Percentiles rank a stretch among this genome's conserved stretches.
Evolutionary conservation across 2,888 invertebrate species (phyloP).

Genomic region (Fissipunctia ypsillon): DNA sequence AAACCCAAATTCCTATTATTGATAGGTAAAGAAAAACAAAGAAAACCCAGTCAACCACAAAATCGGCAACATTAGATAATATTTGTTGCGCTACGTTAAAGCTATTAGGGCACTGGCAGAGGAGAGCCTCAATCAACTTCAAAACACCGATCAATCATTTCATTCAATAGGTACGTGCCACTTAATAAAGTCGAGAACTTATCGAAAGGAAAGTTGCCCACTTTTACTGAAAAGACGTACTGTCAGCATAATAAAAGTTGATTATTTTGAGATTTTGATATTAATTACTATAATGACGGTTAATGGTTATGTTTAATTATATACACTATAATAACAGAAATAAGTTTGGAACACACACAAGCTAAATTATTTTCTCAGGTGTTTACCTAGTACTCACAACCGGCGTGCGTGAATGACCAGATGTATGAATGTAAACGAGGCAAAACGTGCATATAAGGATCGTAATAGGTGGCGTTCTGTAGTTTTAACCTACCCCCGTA

Average conservation of each 20-base stretch:
- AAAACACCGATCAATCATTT: constrained; percentile 59
- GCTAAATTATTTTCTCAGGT: neutral
- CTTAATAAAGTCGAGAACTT: constrained; percentile 51
- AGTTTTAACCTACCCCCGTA: neutral
- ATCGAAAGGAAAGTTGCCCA: constrained; percentile 41
- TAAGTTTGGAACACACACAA: neutral
- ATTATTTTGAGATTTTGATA: constrained; percentile 50
- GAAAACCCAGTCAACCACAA: constrained; percentile 2
- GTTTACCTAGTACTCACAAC: too few species aligned
- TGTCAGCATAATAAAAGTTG: constrained; percentile 47
- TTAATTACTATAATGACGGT: constrained; percentile 34
- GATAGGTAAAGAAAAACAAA: neutral
- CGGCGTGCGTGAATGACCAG: neutral
- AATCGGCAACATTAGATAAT: constrained; percentile 30
- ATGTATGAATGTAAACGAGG: neutral
- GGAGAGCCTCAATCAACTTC: constrained; percentile 49
- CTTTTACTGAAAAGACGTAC: constrained; percentile 34
- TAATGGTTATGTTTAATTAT: constrained; percentile 8
- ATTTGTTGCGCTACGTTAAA: constrained; percentile 52
- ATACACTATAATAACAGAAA: too few species aligned
- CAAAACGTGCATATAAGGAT: neutral
- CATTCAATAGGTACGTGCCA: constrained; percentile 45
- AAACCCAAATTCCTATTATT: too few species aligned
- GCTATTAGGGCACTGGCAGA: constrained; percentile 40
- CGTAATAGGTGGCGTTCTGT: neutral